Evolutionary conservation across 1,140 invertebrate genomes (phyloP).

Genomic region (Lasioglossum baleicum): DNA sequence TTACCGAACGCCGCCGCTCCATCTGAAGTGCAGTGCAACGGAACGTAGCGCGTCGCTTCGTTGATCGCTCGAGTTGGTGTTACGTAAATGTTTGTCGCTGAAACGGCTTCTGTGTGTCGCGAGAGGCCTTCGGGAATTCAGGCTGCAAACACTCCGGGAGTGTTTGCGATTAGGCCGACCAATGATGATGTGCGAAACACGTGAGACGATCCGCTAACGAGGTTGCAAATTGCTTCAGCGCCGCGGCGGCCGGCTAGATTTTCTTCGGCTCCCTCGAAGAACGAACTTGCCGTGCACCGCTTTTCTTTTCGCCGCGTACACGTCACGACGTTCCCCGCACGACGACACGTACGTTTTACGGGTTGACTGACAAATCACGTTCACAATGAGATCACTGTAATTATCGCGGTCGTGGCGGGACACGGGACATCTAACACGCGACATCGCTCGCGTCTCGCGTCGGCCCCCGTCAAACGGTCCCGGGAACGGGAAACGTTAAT

Average conservation of each 20-base stretch:
- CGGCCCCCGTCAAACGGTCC: constrained; percentile 7
- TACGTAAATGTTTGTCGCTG: background rate
- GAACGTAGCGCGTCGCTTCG: background rate
- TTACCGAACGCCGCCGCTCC: background rate
- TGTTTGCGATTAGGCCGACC: background rate
- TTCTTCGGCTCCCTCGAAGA: constrained; percentile 1
- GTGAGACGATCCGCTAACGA: background rate
- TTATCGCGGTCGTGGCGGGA: constrained; percentile 9
- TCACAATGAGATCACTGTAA: constrained; percentile 25
- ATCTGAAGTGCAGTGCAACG: background rate
- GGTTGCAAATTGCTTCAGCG: background rate
- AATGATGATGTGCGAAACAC: background rate
- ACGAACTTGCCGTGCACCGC: too few species aligned
- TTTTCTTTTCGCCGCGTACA: background rate
- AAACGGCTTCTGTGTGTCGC: background rate
- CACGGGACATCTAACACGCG: background rate
- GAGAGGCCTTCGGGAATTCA: background rate
- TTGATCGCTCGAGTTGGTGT: background rate
- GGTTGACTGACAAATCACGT: constrained; percentile 7
- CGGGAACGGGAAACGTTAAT: constrained; percentile 40
- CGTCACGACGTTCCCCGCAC: background rate
- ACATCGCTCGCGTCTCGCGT: background rate
- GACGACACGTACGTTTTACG: too few species aligned
- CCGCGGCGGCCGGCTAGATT: background rate
- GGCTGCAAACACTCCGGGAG: background rate